These are phyloP conservation scores for Frankliniella intonsa DNA, from an alignment of 2,888 invertebrate genomes.

Conservation along the genomic window DNA sequence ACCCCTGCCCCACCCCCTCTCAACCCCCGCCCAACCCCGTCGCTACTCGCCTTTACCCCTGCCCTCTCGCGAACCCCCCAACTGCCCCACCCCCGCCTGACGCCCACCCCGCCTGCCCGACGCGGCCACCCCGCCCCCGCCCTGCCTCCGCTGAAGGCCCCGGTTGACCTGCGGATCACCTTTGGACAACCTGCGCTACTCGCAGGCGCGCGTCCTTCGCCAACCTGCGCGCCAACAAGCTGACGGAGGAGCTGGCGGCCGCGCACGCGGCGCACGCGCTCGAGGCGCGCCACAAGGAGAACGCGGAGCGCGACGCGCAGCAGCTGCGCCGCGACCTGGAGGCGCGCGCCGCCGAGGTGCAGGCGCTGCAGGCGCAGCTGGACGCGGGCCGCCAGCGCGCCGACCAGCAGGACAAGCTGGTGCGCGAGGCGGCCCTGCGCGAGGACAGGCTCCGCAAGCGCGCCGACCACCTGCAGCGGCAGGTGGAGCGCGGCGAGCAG, in stretches of 20 bases:
- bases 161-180: no score
- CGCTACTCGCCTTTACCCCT: no score
- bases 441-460: conserved; percentile 10
- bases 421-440: neutral
- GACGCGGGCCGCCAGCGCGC: neutral
- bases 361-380: neutral
- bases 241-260: neutral
- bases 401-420: conserved; percentile 3
- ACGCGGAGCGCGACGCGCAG: neutral
- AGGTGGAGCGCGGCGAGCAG: conserved; percentile 7
- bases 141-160: no score
- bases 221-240: conserved; percentile 9
- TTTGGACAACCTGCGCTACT: no score
- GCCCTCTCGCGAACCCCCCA: no score
- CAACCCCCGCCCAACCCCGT: no score
- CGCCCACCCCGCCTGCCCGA: no score
- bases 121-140: no score
- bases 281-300: neutral
- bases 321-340: neutral
- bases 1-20: neutral
- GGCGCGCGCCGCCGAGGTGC: neutral
- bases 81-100: no score
- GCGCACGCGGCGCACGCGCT: neutral
- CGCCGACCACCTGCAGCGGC: neutral
- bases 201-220: conserved; percentile 9